Evolutionary conservation across 2,797 vertebrate genomes (phyloP), one percentile per base, ranked within the genome.

Genomic region (Enteromius paludinosus): DNA sequence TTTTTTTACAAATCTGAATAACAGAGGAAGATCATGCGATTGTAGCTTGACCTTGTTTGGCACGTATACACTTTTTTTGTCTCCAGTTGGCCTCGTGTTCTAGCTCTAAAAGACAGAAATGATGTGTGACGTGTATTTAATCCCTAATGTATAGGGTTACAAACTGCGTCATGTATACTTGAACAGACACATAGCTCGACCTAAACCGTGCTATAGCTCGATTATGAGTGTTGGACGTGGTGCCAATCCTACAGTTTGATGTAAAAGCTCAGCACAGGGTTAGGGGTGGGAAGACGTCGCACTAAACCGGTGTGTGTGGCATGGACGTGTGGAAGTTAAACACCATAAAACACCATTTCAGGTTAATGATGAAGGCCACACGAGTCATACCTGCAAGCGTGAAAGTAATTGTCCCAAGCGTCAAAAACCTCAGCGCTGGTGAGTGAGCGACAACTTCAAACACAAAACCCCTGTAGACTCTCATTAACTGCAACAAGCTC

Each of bases 401-500:
- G 65, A 89, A 84, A 78, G 35, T 69, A 41, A 56, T 47, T 77
- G 20, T 15, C 10, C 28, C 5, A 49, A 78, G 85, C 73, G 83
- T 81, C 70, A 84, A 78, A 78, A 81, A 33, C 70, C 77, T 76
- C 82, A 78, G 54, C 20, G 20, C 35, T 38, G 69, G 76, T 84
- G 81, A 85, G 45, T 78, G 72, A 79, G 18, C 1, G 17, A 70
- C 75, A 82, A 61, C 78, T 79, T 83, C 41, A 47, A 83, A 86
- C 77, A 83, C 82, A 62, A 87, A 86, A 82, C 73, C 14, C 35
- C 18, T 76, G 47, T 73, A 69, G 62, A 35, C 69, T 66, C 54
- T 79, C 82, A 87, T 85, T 85, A 86, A 43, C 45, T 28, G 43
- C 45, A 85, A 64, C 61, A 70, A 78, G 72, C 52, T 81, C 79